Conservation (phyloP, 2,113 vertebrate genomes). For the Carlito syrichta region DNA sequence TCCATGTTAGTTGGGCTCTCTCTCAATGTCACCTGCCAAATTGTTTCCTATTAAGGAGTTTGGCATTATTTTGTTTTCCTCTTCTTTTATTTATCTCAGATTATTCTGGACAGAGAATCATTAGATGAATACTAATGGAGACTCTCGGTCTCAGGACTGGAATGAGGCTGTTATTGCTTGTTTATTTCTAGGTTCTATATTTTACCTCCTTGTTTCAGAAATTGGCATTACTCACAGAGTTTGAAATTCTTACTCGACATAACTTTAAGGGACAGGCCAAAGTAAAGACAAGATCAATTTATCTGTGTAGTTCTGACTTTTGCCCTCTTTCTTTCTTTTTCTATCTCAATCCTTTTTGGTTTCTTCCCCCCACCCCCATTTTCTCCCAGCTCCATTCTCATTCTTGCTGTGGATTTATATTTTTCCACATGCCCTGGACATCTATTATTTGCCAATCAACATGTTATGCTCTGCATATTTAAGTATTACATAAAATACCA, state of each 20-base stretch:
- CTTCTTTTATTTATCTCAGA: constrained; percentile 34
- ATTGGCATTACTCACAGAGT: not conserved
- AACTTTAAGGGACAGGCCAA: not conserved
- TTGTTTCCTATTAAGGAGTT: constrained; percentile 55
- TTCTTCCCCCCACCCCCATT: not conserved
- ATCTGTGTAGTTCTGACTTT: not conserved
- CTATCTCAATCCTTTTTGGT: not conserved
- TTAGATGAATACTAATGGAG: constrained; percentile 3
- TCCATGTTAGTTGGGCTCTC: constrained; percentile 50
- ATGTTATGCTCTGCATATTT: not conserved
- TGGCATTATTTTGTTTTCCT: constrained; percentile 39
- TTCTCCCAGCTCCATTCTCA: not conserved
- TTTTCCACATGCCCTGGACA: not conserved
- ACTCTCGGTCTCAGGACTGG: not conserved
- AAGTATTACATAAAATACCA: constrained; percentile 27
- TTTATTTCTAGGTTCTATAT: constrained; percentile 10
- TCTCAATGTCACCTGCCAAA: constrained; percentile 62
- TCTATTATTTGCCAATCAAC: not conserved
- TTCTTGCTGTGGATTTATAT: not conserved
- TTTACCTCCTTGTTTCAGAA: not conserved
- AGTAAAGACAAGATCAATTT: not conserved
- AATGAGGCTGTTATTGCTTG: not conserved
- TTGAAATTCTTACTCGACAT: not conserved
- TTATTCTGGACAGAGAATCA: constrained; percentile 23
- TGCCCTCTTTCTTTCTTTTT: too few species aligned